phyloP scores from a whole-genome alignment of 2,113 vertebrate species.

The Cygnus buccinator region DNA sequence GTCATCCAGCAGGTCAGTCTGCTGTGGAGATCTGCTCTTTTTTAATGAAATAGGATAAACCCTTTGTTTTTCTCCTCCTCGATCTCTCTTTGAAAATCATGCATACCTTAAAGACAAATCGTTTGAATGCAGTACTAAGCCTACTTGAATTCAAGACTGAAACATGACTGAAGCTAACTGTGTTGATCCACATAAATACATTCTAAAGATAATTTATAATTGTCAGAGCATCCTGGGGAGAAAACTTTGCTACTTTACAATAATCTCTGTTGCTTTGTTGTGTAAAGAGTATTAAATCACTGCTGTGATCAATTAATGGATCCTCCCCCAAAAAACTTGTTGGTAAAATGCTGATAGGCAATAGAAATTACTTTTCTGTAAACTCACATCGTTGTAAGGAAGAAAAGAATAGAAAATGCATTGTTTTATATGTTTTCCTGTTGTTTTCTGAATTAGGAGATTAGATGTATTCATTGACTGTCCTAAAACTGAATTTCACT shows the following conservation, averaged over 20 bases:
- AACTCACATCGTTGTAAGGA: neutral
- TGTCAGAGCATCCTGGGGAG: neutral
- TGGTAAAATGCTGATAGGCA: neutral
- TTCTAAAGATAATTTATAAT: constrained; percentile 4
- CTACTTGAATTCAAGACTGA: neutral
- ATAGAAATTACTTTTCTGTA: constrained; percentile 21
- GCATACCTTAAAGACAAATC: neutral
- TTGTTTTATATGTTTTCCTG: constrained; percentile 45
- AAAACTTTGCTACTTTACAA: neutral
- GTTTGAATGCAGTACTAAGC: constrained; percentile 5
- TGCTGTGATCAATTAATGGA: neutral
- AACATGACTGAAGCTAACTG: neutral
- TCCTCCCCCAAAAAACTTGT: fast-evolving
- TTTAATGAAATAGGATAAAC: neutral
- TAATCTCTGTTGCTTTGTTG: neutral
- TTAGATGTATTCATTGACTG: neutral
- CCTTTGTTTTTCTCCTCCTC: constrained; percentile 1
- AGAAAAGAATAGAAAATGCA: neutral
- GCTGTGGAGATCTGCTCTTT: neutral
- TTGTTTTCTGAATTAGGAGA: constrained; percentile 26
- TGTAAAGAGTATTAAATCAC: neutral
- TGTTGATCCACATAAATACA: neutral
- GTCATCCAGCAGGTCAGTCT: constrained; percentile 59
- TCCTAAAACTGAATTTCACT: neutral
- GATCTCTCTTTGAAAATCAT: neutral